A percentile compares a stretch with the other conserved stretches of the same genome.
Conservation (phyloP, 2,113 vertebrate species). For the Sisor rabdophorus region DNA sequence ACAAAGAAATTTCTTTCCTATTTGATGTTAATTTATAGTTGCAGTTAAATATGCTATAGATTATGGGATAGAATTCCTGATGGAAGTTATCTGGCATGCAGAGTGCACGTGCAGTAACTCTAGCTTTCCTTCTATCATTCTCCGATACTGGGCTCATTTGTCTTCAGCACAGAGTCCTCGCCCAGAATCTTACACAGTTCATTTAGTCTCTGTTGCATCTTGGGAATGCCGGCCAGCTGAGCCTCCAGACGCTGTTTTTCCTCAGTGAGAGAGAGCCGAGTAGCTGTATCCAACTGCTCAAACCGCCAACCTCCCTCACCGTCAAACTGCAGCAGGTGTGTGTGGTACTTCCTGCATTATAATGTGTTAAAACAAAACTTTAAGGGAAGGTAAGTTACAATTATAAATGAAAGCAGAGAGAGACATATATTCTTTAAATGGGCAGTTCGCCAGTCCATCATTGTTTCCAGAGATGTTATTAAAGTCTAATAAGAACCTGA, state of each 20-base stretch:
- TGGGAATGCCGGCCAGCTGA: slow-evolving; percentile 92
- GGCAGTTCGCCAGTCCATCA: too few species aligned
- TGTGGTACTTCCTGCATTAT: slow-evolving; percentile 93
- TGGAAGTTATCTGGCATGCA: background rate
- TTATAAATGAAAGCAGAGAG: background rate
- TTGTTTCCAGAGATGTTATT: too few species aligned
- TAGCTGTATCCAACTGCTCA: slow-evolving; percentile 91
- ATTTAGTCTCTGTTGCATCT: slow-evolving; percentile 94
- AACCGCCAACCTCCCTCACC: slow-evolving; percentile 96
- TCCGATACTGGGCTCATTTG: slow-evolving; percentile 61
- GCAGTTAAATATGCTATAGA: background rate
- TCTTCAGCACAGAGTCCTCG: slow-evolving; percentile 94
- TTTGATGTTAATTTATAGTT: background rate
- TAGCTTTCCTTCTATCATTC: slow-evolving; percentile 6
- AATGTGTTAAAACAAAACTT: slow-evolving; percentile 34
- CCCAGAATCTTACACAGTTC: slow-evolving; percentile 96
- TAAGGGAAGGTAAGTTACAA: background rate
- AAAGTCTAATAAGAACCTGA: too few species aligned
- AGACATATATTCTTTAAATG: background rate
- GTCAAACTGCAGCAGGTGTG: slow-evolving; percentile 95
- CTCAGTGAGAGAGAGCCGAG: slow-evolving; percentile 89
- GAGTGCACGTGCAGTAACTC: background rate
- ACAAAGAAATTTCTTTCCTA: background rate
- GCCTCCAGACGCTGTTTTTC: slow-evolving; percentile 96
- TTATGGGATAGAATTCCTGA: background rate